Conservation (phyloP, 92 coral and sea anemone genomes). For the Heliopora coerulea region DNA sequence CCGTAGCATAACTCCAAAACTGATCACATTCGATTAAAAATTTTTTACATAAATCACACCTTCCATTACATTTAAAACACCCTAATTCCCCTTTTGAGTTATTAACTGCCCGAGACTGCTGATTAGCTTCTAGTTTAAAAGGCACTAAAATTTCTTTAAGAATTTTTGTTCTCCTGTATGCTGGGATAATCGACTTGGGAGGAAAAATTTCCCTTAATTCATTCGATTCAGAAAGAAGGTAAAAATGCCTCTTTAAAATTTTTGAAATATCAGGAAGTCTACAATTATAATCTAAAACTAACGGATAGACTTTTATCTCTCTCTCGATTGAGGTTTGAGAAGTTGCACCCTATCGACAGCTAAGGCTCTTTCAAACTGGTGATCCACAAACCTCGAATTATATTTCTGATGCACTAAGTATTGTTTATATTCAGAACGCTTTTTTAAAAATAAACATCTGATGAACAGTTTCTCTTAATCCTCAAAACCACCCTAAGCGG, state of each 20-base stretch:
- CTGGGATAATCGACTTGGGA: conserved; percentile 34
- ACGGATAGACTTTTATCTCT: conserved; percentile 27
- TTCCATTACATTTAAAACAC: conserved; percentile 30
- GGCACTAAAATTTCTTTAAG: conserved; percentile 6
- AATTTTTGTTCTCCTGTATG: conserved; percentile 34
- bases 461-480: conserved; percentile 19
- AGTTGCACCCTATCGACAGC: neutral
- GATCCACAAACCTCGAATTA: conserved; percentile 9
- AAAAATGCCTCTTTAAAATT: neutral
- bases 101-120: too few relatives aligned
- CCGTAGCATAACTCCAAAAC: conserved; percentile 26
- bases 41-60: conserved; percentile 22
- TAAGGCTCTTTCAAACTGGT: conserved; percentile 27
- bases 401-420: conserved; percentile 28
- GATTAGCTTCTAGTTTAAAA: too few relatives aligned
- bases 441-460: conserved; percentile 2
- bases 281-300: neutral
- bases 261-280: neutral
- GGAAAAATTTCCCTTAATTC: conserved; percentile 27
- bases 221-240: neutral
- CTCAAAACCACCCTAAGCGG: neutral
- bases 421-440: conserved; percentile 28
- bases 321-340: neutral
- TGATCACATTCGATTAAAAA: conserved; percentile 17
- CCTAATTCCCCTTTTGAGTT: neutral